These are phyloP conservation scores for Margaritifera margaritifera DNA, from an alignment of 2,888 invertebrate genomes.

Conservation along the genomic window DNA sequence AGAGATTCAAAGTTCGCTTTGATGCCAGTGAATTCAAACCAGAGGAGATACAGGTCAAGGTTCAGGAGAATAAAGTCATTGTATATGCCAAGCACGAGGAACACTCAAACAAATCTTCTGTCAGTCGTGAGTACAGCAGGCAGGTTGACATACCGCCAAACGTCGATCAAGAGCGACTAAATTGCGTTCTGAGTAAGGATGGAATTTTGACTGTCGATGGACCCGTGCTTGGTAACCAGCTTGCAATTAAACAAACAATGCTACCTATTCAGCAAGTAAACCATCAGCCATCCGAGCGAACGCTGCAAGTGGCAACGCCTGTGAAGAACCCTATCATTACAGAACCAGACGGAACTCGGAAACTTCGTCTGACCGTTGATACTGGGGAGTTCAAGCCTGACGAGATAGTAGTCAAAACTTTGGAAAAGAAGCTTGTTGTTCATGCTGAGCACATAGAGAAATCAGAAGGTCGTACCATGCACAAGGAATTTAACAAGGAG, in stretches of 20 bases:
- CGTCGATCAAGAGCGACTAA: constrained; percentile 62
- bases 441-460: constrained; percentile 71
- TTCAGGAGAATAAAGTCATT: constrained; percentile 62
- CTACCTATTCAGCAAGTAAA: constrained; percentile 54
- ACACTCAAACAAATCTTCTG: constrained; percentile 53
- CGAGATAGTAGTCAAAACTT: constrained; percentile 70
- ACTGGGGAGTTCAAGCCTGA: constrained; percentile 71
- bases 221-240: constrained; percentile 45
- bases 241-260: constrained; percentile 45
- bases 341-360: constrained; percentile 64
- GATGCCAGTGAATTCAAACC: constrained; percentile 67
- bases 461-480: constrained; percentile 64
- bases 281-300: constrained; percentile 29
- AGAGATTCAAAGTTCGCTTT: constrained; percentile 63
- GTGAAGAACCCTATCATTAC: constrained; percentile 66
- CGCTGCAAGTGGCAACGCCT: constrained; percentile 55
- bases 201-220: constrained; percentile 67
- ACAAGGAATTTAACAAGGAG: constrained; percentile 71
- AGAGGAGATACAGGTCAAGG: constrained; percentile 66
- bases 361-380: constrained; percentile 63
- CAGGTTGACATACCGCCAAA: constrained; percentile 65
- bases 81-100: constrained; percentile 64
- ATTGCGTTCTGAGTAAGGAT: constrained; percentile 64
- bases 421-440: constrained; percentile 69
- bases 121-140: constrained; percentile 65